phyloP scores from a whole-genome alignment of 2,888 invertebrate genomes.

The Chaetogeoica ovagalla region DNA sequence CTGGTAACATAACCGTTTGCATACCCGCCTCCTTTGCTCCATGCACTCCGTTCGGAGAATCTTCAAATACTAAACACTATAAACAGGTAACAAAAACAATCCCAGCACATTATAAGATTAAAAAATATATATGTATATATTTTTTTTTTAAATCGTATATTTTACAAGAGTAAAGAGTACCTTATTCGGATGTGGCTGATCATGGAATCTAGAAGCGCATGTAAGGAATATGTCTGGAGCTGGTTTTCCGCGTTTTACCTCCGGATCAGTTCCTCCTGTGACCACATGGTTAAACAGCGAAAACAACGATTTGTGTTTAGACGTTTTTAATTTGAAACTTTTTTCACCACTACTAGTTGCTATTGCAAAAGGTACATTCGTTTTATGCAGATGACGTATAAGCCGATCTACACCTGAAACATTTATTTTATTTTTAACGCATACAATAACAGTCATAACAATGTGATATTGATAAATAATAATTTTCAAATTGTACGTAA shows the following conservation, averaged over 20 bases:
- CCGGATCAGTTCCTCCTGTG: constrained; percentile 79
- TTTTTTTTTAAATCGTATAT: no score
- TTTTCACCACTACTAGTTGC: constrained; percentile 82
- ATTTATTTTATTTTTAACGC: background rate
- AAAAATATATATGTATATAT: background rate
- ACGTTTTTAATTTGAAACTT: constrained; percentile 73
- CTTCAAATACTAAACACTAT: constrained; percentile 77
- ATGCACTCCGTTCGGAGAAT: constrained; percentile 85
- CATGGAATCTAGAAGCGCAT: constrained; percentile 73
- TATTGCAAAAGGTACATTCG: constrained; percentile 81
- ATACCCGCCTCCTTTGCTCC: constrained; percentile 81
- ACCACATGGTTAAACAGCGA: constrained; percentile 76
- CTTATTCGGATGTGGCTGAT: constrained; percentile 67
- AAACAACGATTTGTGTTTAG: constrained; percentile 69
- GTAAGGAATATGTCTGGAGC: constrained; percentile 85
- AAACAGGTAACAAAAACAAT: background rate
- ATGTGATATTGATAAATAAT: no score
- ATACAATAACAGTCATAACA: background rate
- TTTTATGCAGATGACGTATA: constrained; percentile 73
- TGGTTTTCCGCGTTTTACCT: constrained; percentile 85
- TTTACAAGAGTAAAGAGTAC: constrained; percentile 58
- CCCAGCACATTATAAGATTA: background rate
- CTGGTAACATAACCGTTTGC: constrained; percentile 84
- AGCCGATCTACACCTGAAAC: constrained; percentile 75
- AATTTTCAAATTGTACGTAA: no score